Evolutionary conservation across 2,113 vertebrate genomes (phyloP), one percentile per base, ranked within the genome.

Genomic region (Ictalurus punctatus): DNA sequence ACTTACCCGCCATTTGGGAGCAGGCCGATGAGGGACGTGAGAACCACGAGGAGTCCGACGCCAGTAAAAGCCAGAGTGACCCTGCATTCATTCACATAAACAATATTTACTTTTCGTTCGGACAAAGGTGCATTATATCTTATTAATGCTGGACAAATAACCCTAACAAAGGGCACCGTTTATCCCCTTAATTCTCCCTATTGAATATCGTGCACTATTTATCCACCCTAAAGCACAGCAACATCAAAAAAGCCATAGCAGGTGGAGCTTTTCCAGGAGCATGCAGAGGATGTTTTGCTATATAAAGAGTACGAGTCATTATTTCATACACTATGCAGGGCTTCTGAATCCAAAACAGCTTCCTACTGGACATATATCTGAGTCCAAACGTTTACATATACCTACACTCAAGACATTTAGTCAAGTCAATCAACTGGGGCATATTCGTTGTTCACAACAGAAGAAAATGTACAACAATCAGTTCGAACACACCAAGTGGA

Each of bases 11-110:
- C 96, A 1, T 95, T 96, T 13, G 98, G 97, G 91, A 98, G 92
- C 90, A 97, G 96, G 59, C 96, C 97, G 89, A 99, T 95, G 89
- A 98, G n/a, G 0, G 96, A 96, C 0, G 97, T 97, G 80, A 97
- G 94, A 56, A 95, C 94, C 87, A 99, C 96, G 87, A 99, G 94
- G 83, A 98, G 95, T 85, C 96, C 93, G 82, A 99, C 96, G 65
- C 97, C 97, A 23, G 97, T 97, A 81, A 97, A 96, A 0, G 97
- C 98, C 89, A 98, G 94, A 82, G 97, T 97, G 88, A 97, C 95
- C 95, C 98, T 99, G 94, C 56, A 93, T 89, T 16, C 86, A 88
- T 69, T 92, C 93, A 30, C 65, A 86, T 52, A 74, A 59, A 52
- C 52, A 84, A 76, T 56, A 10, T 69, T 71, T 44, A 71, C 48